Evolutionary conservation across 1,140 invertebrate genomes (phyloP), one percentile per base, ranked within the genome.

Genomic region (Bombus superbus): DNA sequence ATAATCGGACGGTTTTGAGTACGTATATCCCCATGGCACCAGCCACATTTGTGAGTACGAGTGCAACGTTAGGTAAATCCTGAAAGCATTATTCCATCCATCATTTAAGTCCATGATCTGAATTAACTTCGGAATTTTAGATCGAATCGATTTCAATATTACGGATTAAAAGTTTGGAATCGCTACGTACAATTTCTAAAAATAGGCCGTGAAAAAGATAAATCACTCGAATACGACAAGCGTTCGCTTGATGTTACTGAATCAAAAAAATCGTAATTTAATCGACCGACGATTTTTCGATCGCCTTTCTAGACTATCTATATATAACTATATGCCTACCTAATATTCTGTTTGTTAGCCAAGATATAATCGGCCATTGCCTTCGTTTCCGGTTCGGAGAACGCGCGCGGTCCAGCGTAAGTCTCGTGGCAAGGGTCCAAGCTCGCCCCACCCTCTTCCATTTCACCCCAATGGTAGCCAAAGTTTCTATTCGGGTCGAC

Each of bases 341-440:
- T 92, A 13, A 97, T 94, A 13, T 94, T 92, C 38, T 96, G 85
- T 40, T 93, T 94, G 84, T 96, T 95, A 2, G 94, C 86, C 86
- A 96, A 89, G 22, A 96, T 95, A 89, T 96, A 96, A 92, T 97
- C 97, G 15, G 96, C 95, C 62, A 98, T 96, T 2, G 98, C 97
- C 92, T 95, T 96, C 9, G 98, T 98, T 95, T 99, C 99, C 0
- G 98, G 97, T 95, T 99, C 99, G 0, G 98, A 99, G 94, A 99
- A 99, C 0, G 98, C 96, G 11, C 95, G 94, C 1, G 96, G 96
- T n/a, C 99, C 99, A n/a, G 97, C 97, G 94, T 98, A 99, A 3
- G 97, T 98, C 87, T 99, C 98, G 40, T 97, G 97, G 93, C 99
- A 99, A 0, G 98, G 98, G 94, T 98, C 97, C n/a, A 96, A 96